A percentile compares a stretch with the other conserved stretches of the same genome.
phyloP scores from a whole-genome alignment of 1,140 invertebrate genomes.

The Habropoda laboriosa region DNA sequence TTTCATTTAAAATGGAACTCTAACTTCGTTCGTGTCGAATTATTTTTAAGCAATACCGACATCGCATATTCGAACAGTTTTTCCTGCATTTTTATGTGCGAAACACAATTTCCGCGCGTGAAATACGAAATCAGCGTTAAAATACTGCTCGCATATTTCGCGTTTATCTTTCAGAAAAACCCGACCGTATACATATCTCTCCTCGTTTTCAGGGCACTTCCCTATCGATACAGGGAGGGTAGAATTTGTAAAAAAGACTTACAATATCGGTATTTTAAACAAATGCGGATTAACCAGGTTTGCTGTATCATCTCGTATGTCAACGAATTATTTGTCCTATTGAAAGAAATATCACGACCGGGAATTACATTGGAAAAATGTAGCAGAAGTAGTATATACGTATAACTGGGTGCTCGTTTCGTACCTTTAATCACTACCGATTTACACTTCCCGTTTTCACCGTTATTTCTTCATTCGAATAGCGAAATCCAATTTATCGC shows the following conservation, averaged over 20 bases:
- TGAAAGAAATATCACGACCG: neutral
- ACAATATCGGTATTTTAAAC: neutral
- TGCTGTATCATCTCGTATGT: neutral
- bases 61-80: no score
- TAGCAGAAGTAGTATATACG: no score
- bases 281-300: neutral
- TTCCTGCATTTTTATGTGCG: no score
- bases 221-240: neutral
- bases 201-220: neutral
- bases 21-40: no score
- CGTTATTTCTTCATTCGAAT: neutral
- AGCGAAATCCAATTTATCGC: neutral
- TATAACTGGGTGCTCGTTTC: neutral
- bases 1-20: no score
- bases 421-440: neutral
- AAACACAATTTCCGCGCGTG: no score
- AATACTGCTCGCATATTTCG: neutral
- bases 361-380: neutral
- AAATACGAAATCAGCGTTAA: no score
- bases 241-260: neutral
- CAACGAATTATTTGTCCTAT: neutral
- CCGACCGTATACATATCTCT: no score
- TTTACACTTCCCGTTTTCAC: no score
- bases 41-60: neutral
- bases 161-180: neutral